Conservation (phyloP, 2,113 vertebrate genomes). For the Dissostichus mawsoni region DNA sequence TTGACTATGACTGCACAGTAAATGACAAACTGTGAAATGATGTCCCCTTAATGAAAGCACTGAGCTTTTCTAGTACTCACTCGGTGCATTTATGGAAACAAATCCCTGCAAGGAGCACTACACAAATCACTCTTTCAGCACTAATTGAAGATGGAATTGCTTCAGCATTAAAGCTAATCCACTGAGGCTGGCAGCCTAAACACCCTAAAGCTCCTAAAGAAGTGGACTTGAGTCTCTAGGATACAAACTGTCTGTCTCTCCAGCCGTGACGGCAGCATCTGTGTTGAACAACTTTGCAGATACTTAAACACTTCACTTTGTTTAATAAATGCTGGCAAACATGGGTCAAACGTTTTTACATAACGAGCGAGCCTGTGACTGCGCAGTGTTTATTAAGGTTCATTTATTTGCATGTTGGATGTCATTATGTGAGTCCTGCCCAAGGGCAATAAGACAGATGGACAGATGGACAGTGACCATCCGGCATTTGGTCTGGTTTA, state of each 20-base stretch:
- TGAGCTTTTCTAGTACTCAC: background rate
- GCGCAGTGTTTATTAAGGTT: conserved; percentile 1
- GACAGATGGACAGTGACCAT: conserved; percentile 17
- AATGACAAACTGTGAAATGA: background rate
- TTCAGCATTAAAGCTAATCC: conserved; percentile 48
- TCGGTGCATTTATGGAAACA: background rate
- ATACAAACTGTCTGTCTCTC: conserved; percentile 22
- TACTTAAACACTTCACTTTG: background rate
- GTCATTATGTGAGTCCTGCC: conserved; percentile 30
- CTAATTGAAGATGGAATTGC: conserved; percentile 16
- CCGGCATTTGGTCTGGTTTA: background rate
- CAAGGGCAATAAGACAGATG: conserved; percentile 39
- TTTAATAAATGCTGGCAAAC: background rate
- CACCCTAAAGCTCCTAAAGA: conserved; percentile 29
- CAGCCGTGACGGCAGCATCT: conserved; percentile 4
- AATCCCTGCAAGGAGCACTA: conserved; percentile 35
- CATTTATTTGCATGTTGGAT: conserved; percentile 1
- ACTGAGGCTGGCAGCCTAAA: conserved; percentile 19
- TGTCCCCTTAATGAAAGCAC: background rate
- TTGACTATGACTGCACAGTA: background rate
- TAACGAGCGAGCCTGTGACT: background rate
- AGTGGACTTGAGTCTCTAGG: conserved; percentile 31
- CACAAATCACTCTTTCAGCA: conserved; percentile 14
- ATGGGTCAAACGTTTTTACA: conserved; percentile 3
- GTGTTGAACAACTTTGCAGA: background rate